Percentiles rank a stretch among this genome's conserved stretches.
Evolutionary conservation across 2,797 vertebrate genomes (phyloP).

Genomic region (Brotula barbata): DNA sequence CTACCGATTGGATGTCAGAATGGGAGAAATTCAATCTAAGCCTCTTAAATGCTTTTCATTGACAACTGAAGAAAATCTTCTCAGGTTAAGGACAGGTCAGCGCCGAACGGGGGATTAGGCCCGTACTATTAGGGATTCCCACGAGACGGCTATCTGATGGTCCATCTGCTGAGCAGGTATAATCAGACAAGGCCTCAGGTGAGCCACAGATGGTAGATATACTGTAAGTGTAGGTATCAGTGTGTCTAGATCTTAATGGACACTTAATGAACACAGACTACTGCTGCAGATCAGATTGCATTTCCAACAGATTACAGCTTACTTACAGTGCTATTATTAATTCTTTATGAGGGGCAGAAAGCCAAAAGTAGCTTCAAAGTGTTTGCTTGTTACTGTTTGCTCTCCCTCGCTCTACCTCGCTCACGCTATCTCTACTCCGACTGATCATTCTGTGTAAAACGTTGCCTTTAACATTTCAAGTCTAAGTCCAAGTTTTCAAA

Average conservation of each 20-base stretch:
- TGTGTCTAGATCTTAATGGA: slow-evolving; percentile 36
- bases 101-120: slow-evolving; percentile 32
- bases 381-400: too few species aligned
- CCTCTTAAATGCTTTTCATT: slow-evolving; percentile 49
- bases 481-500: too few species aligned
- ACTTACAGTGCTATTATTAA: too few species aligned
- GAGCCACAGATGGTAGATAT: slow-evolving; percentile 53
- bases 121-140: slow-evolving; percentile 44
- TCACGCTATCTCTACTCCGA: too few species aligned
- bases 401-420: too few species aligned
- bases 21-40: slow-evolving; percentile 63
- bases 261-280: slow-evolving; percentile 30
- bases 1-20: slow-evolving; percentile 45
- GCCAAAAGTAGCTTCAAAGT: too few species aligned
- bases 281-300: slow-evolving; percentile 1
- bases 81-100: slow-evolving; percentile 62
- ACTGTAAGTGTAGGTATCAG: slow-evolving; percentile 15
- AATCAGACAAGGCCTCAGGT: slow-evolving; percentile 57
- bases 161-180: slow-evolving; percentile 58
- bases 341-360: too few species aligned
- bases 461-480: too few species aligned
- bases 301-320: too few species aligned
- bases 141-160: slow-evolving; percentile 50
- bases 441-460: too few species aligned
- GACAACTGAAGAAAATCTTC: slow-evolving; percentile 55